Evolutionary conservation across 2,113 vertebrate species (phyloP).

Genomic region (Anoura caudifer): DNA sequence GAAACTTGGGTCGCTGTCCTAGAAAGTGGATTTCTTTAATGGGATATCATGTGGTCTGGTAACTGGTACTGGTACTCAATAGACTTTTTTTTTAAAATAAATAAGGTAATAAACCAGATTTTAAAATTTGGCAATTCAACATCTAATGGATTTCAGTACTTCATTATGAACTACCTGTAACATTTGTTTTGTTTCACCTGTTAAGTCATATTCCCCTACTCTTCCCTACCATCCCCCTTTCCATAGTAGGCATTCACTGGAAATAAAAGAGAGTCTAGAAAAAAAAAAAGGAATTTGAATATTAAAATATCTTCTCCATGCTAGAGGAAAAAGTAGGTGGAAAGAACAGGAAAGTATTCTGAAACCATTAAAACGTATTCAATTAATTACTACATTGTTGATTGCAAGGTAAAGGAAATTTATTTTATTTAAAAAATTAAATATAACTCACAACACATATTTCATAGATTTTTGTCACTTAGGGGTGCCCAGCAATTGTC

Average conservation of each 20-base stretch:
- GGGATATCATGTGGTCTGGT: neutral
- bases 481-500: neutral
- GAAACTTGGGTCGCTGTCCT: fast-evolving
- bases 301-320: neutral
- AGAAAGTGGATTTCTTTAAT: neutral
- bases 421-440: constrained; percentile 25
- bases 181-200: neutral
- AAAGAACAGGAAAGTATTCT: neutral
- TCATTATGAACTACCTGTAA: neutral
- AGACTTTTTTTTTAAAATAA: neutral
- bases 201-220: neutral
- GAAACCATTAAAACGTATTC: neutral
- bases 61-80: neutral
- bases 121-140: neutral
- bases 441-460: neutral
- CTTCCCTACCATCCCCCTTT: neutral
- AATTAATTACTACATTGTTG: neutral
- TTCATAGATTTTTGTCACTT: constrained; percentile 8
- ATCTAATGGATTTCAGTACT: neutral
- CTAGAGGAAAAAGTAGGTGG: neutral
- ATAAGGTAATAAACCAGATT: neutral
- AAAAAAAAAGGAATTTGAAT: neutral
- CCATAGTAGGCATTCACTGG: neutral
- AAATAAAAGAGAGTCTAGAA: neutral
- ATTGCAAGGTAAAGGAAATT: neutral